Percentiles rank a stretch among this genome's conserved stretches.
Evolutionary conservation across 2,888 invertebrate species (phyloP).

Genomic region (Scaptomyza polygonia): DNA sequence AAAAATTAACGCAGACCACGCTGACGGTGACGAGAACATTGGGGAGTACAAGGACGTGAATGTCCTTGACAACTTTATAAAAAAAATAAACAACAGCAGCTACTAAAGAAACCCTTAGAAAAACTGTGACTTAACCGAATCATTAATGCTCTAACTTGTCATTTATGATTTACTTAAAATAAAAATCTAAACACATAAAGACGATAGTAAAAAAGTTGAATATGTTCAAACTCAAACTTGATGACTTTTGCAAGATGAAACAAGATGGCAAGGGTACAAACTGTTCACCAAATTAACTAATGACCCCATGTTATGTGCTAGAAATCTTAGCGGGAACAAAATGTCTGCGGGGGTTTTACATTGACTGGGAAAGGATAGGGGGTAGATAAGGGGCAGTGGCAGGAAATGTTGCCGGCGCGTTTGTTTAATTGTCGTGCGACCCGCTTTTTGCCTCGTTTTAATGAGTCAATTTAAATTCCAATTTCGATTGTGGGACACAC

Average conservation of each 20-base stretch:
- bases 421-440: conserved; percentile 79
- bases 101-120: not conserved
- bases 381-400: conserved; percentile 6
- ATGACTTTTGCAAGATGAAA: not conserved
- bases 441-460: conserved; percentile 77
- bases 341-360: conserved; percentile 3
- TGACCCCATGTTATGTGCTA: conserved; percentile 65
- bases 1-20: conserved; percentile 64
- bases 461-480: conserved; percentile 80
- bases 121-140: conserved; percentile 22
- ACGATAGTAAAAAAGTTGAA: too few species aligned
- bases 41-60: conserved; percentile 27
- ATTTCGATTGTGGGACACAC: conserved; percentile 72
- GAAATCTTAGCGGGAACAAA: conserved; percentile 22
- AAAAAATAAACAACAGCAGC: conserved; percentile 10
- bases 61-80: conserved; percentile 62
- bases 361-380: not conserved
- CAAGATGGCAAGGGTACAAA: conserved; percentile 21
- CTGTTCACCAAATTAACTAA: conserved; percentile 75
- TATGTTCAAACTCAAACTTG: conserved; percentile 7
- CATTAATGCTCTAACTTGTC: conserved; percentile 15
- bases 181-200: too few species aligned
- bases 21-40: conserved; percentile 29
- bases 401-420: conserved; percentile 41
- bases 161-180: too few species aligned